Conservation (phyloP, 2,797 vertebrate genomes). For the Helarctos malayanus region DNA sequence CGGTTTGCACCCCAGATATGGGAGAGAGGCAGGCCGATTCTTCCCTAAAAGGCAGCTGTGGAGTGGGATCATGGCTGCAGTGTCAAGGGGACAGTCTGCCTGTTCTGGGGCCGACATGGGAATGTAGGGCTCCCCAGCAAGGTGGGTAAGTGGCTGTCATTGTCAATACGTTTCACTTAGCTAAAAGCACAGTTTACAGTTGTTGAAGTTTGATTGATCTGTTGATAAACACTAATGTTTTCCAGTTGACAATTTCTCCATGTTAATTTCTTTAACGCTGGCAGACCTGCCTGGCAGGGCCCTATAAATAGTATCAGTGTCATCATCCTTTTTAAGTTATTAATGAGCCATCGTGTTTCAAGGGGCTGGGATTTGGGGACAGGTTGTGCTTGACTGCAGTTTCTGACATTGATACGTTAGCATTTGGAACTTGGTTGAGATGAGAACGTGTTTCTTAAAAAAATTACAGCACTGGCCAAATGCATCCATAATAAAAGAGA, state of each 20-base stretch:
- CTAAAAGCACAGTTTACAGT: conserved; percentile 91
- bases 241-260: conserved; percentile 91
- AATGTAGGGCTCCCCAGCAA: conserved; percentile 73
- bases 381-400: conserved; percentile 90
- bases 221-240: conserved; percentile 93
- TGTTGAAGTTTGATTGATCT: conserved; percentile 92
- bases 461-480: conserved; percentile 77
- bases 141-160: conserved; percentile 87
- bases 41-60: background rate
- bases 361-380: conserved; percentile 90
- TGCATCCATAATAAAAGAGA: conserved; percentile 83
- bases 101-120: conserved; percentile 45
- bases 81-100: conserved; percentile 31
- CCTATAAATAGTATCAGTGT: conserved; percentile 91
- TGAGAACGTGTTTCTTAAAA: conserved; percentile 79
- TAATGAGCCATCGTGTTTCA: conserved; percentile 91
- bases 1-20: conserved; percentile 79
- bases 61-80: background rate
- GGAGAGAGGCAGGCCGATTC: conserved; percentile 68
- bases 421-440: conserved; percentile 87
- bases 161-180: conserved; percentile 88
- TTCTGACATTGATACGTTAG: conserved; percentile 90
- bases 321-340: conserved; percentile 92
- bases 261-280: conserved; percentile 91
- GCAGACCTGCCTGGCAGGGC: conserved; percentile 89